Conservation (phyloP, 2,888 invertebrate genomes). For the Cataglyphis albicans region DNA sequence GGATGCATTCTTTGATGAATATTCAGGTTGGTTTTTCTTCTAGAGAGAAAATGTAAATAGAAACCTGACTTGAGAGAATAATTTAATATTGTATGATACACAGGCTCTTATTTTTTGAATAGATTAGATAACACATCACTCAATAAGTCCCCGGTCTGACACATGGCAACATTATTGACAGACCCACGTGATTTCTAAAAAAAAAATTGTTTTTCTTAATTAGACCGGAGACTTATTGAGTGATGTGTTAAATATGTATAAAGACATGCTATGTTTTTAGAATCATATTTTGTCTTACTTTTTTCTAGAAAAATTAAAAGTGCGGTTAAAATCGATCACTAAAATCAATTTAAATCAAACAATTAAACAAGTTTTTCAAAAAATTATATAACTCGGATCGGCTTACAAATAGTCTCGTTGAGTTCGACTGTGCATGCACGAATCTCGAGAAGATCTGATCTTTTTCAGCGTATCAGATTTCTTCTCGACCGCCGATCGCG, state of each 20-base stretch:
- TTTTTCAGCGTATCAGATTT: conserved; percentile 43
- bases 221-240: no score
- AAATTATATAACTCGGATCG: background rate
- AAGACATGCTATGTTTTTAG: background rate
- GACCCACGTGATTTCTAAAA: no score
- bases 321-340: background rate
- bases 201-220: no score
- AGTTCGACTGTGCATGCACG: conserved; percentile 19
- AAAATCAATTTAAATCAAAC: background rate
- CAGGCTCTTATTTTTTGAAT: background rate
- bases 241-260: background rate
- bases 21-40: background rate
- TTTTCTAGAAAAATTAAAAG: background rate
- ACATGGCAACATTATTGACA: no score
- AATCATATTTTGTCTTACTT: background rate
- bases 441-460: conserved; percentile 29
- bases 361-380: background rate
- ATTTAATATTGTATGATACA: background rate
- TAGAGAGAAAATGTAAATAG: background rate
- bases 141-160: no score
- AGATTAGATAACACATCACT: background rate
- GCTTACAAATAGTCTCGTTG: background rate
- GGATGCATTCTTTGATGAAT: conserved; percentile 10
- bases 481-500: conserved; percentile 34
- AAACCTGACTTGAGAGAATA: background rate